Evolutionary conservation across 2,113 vertebrate genomes (phyloP).

Genomic region (Eurypyga helias): DNA sequence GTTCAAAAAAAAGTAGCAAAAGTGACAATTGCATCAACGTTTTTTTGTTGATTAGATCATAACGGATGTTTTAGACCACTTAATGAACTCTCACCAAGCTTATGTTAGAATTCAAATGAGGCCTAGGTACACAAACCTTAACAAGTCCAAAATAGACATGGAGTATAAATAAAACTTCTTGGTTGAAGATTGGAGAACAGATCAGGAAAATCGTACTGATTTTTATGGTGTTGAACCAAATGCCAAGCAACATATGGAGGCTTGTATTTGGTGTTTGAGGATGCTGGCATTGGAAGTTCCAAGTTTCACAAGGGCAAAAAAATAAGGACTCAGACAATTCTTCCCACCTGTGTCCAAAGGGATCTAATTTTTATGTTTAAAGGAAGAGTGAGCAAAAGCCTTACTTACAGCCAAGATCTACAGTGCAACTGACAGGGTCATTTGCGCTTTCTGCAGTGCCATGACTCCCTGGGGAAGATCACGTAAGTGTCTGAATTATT

Average conservation of each 20-base stretch:
- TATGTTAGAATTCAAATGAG: neutral
- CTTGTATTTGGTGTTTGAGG: neutral
- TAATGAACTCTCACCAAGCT: neutral
- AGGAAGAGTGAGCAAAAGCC: neutral
- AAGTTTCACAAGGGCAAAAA: neutral
- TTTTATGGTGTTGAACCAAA: neutral
- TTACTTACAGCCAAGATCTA: neutral
- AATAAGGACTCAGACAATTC: neutral
- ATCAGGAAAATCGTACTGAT: neutral
- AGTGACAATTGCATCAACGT: neutral
- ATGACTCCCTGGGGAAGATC: neutral
- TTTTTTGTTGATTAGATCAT: neutral
- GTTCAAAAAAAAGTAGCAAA: neutral
- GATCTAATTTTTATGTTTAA: neutral
- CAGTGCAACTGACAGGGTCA: rapidly evolving
- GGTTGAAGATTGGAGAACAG: neutral
- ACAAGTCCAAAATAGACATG: neutral
- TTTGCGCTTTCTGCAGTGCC: neutral
- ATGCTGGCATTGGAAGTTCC: neutral
- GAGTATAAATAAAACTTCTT: neutral
- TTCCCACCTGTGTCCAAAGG: rapidly evolving
- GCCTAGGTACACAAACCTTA: neutral
- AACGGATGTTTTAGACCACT: neutral
- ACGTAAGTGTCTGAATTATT: neutral
- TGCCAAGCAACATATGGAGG: neutral